Percentiles rank a stretch among this genome's conserved stretches.
Conservation (phyloP, 2,113 vertebrate species). For the Syngnathus floridae region DNA sequence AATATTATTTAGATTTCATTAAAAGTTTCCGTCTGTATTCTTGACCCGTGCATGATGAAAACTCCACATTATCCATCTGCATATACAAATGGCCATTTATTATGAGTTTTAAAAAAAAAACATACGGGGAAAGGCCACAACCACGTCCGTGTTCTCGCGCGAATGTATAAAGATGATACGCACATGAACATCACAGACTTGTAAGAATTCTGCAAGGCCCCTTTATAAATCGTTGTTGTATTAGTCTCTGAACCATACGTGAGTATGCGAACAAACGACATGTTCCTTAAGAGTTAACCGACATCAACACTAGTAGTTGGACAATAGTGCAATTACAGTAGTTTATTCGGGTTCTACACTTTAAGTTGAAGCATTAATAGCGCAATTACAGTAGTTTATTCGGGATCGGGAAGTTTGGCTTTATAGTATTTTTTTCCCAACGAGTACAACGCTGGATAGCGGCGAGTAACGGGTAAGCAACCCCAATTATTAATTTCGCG, state of each 20-base stretch:
- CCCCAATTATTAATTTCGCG: not conserved
- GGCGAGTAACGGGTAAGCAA: not conserved
- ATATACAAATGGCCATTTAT: not conserved
- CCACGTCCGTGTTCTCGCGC: not conserved
- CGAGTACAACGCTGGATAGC: not conserved
- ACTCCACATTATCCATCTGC: not conserved
- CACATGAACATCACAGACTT: constrained; percentile 9
- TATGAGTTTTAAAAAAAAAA: not conserved
- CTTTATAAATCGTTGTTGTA: constrained; percentile 9
- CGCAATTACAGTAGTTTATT: not conserved
- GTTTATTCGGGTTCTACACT: not conserved
- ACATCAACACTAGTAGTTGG: not conserved
- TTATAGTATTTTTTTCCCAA: not conserved
- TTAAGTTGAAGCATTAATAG: too few relatives aligned
- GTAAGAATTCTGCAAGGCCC: not conserved
- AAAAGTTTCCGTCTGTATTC: not conserved
- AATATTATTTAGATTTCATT: not conserved
- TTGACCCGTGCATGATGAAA: not conserved
- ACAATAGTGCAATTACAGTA: not conserved
- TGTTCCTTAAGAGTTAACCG: not conserved
- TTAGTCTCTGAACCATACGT: constrained; percentile 1
- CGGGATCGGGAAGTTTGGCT: not conserved
- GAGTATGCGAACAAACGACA: not conserved
- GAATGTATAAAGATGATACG: constrained; percentile 1
- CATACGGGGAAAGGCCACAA: not conserved